Evolutionary conservation across 2,888 invertebrate species (phyloP).

Genomic region (Allophyes oxyacanthae): DNA sequence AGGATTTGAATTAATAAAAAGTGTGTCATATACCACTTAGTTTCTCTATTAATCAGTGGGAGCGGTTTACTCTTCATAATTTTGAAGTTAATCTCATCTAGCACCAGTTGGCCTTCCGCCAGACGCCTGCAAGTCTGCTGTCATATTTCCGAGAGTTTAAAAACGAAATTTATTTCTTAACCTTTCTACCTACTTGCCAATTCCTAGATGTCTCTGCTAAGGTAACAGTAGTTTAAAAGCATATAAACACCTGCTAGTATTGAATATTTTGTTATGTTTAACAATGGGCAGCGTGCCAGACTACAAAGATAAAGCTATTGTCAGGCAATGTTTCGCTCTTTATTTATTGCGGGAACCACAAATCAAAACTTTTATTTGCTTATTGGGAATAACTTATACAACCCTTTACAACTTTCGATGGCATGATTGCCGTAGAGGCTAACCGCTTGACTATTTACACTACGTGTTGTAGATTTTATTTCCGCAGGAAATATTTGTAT

Average conservation of each 20-base stretch:
- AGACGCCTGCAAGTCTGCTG: constrained; percentile 9
- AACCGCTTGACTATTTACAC: too few relatives aligned
- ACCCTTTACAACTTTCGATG: not conserved
- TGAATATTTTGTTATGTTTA: constrained; percentile 1
- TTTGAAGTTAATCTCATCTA: constrained; percentile 14
- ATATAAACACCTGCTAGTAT: not conserved
- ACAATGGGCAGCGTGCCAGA: constrained; percentile 5
- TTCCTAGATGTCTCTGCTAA: not conserved
- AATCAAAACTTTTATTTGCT: constrained; percentile 2
- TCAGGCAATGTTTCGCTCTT: constrained; percentile 1
- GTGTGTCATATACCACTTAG: constrained; percentile 7
- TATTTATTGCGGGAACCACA: not conserved
- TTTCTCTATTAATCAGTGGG: constrained; percentile 15
- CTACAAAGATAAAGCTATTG: constrained; percentile 11
- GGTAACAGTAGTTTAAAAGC: not conserved
- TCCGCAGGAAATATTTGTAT: too few relatives aligned
- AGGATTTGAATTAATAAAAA: constrained; percentile 16
- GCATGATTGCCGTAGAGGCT: too few relatives aligned
- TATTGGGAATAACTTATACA: constrained; percentile 1
- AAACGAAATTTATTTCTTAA: too few relatives aligned
- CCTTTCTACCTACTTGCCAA: not conserved
- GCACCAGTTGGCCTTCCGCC: constrained; percentile 14
- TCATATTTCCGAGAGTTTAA: constrained; percentile 1
- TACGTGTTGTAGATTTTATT: too few relatives aligned
- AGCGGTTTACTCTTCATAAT: constrained; percentile 14